Conservation (phyloP, 2,113 vertebrate genomes). For the Corythoichthys haematopterus region DNA sequence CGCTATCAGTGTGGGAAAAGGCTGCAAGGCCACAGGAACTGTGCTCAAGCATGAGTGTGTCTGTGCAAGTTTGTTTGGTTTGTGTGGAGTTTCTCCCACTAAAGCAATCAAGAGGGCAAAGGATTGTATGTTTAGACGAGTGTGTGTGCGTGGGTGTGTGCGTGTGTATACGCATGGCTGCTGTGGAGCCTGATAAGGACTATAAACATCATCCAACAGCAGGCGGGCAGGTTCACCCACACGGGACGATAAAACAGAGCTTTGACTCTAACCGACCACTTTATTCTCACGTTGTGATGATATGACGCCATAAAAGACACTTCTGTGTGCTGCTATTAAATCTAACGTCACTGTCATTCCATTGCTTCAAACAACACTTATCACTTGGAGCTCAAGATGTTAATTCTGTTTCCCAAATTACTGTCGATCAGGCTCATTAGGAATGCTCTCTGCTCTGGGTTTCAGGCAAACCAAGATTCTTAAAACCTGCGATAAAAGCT, state of each 20-base stretch:
- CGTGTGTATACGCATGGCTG: constrained; percentile 31
- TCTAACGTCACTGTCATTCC: constrained; percentile 56
- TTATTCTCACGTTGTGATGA: constrained; percentile 22
- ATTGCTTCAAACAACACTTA: constrained; percentile 20
- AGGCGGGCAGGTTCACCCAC: constrained; percentile 57
- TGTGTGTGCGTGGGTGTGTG: constrained; percentile 26
- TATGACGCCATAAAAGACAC: constrained; percentile 39
- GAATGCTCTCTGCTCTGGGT: constrained; percentile 33
- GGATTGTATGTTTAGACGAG: constrained; percentile 45
- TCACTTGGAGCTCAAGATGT: constrained; percentile 14
- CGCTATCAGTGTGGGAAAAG: constrained; percentile 75
- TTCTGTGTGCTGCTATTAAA: constrained; percentile 50
- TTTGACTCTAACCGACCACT: constrained; percentile 66
- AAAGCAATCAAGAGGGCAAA: constrained; percentile 61
- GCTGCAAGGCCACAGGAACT: constrained; percentile 43
- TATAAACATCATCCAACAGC: constrained; percentile 68
- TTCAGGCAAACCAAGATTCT: constrained; percentile 33
- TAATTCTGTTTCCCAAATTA: constrained; percentile 35
- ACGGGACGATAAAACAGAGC: constrained; percentile 54
- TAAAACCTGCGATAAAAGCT: constrained; percentile 19
- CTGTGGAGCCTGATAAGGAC: constrained; percentile 63
- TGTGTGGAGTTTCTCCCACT: constrained; percentile 51
- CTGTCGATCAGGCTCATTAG: constrained; percentile 51
- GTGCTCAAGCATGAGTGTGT: constrained; percentile 24
- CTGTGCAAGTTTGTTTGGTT: constrained; percentile 47